Conservation (phyloP, 2,113 vertebrate species). For the Anseranas semipalmata region DNA sequence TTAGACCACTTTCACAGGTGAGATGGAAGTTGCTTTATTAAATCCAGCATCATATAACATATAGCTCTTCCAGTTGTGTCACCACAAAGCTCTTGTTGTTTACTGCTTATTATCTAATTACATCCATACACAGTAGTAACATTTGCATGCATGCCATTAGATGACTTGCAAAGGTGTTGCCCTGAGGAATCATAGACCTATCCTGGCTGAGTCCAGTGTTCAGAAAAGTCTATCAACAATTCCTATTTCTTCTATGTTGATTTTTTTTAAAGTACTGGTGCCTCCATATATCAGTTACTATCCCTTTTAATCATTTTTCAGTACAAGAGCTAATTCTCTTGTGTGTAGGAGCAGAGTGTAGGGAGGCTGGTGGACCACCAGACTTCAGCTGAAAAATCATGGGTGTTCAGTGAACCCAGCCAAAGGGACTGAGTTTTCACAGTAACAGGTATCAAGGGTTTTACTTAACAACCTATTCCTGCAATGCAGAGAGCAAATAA, state of each 20-base stretch:
- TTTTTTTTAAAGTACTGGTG: not conserved
- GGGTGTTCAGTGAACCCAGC: not conserved
- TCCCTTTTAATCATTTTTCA: not conserved
- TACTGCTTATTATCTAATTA: not conserved
- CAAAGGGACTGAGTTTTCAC: not conserved
- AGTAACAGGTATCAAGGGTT: not conserved
- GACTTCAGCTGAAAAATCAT: not conserved
- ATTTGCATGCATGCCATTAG: not conserved
- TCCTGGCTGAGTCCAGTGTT: not conserved
- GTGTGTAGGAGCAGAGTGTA: not conserved
- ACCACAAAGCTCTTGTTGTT: not conserved
- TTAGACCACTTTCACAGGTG: not conserved
- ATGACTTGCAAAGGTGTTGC: not conserved
- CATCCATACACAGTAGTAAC: not conserved
- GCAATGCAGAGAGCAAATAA: not conserved
- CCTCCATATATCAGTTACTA: not conserved
- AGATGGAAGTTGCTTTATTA: not conserved
- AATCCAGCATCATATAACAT: not conserved
- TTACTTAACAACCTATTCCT: not conserved
- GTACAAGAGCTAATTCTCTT: not conserved
- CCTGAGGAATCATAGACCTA: not conserved
- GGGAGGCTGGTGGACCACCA: not conserved
- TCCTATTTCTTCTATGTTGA: not conserved
- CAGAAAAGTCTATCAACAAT: not conserved
- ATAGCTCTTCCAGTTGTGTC: not conserved